Evolutionary conservation across 2,113 vertebrate genomes (phyloP).

Genomic region (Butorides virescens): DNA sequence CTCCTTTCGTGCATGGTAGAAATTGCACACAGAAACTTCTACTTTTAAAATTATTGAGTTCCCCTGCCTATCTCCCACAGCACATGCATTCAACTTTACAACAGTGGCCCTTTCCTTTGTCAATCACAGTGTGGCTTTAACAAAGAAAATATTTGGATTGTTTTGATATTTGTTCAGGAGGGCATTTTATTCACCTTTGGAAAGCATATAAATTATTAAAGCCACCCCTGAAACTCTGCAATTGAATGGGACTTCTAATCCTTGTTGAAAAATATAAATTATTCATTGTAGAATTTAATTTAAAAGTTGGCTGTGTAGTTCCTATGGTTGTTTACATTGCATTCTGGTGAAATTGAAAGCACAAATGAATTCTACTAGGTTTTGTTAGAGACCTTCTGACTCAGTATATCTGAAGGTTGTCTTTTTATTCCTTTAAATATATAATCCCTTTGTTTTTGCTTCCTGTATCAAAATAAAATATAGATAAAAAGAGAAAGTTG

Average conservation of each 20-base stretch:
- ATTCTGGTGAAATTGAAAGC: constrained; percentile 31
- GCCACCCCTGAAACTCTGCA: constrained; percentile 20
- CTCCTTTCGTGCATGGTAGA: neutral
- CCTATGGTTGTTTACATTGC: constrained; percentile 34
- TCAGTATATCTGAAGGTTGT: neutral
- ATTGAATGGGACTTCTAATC: constrained; percentile 53
- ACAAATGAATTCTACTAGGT: constrained; percentile 25
- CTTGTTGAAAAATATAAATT: constrained; percentile 70
- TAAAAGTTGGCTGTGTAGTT: constrained; percentile 45
- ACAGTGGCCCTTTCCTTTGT: neutral
- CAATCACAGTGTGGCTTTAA: neutral
- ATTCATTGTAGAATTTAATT: constrained; percentile 69
- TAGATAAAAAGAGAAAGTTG: neutral
- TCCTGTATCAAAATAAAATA: neutral
- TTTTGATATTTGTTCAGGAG: constrained; percentile 58
- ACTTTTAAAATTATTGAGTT: neutral
- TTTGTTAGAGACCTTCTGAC: constrained; percentile 12
- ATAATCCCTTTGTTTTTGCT: neutral
- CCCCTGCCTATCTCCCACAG: neutral
- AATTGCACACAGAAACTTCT: neutral
- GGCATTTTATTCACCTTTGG: constrained; percentile 48
- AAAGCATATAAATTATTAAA: constrained; percentile 63
- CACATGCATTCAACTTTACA: neutral
- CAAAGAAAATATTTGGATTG: constrained; percentile 26
- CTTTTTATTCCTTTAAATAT: neutral